Evolutionary conservation across 1,140 invertebrate species (phyloP), one percentile per base, ranked within the genome.

Genomic region (Pseudomyrmex dendroicus): DNA sequence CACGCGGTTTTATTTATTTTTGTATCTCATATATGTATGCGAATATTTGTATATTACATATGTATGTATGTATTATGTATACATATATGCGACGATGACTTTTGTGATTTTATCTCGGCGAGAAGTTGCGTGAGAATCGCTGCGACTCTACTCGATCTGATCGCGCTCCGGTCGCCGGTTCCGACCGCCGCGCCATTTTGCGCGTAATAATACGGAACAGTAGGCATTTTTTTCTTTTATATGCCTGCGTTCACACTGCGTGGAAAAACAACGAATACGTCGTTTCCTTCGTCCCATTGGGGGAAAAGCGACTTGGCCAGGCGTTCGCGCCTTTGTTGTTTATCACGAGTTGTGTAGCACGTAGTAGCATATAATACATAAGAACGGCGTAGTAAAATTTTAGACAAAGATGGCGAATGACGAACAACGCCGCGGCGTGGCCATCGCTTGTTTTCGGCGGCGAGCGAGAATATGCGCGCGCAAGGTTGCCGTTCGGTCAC

Each of bases 401-500:
- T 52, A 52, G 63, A 84, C 63, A 88, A 86, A 70, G 52, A 84
- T 64, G 66, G 85, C 22, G 78, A 59, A 68, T 72, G 67, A 56
- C 63, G 77, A 35, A 63, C 52, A 22, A 35, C 63, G 50, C 22
- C 22, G 54, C 74, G 48, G 78, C 25, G 83, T 46, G 66, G 63
- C 61, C 59, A 57, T 54, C 59, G 50, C 78, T 68, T 57, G 70
- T 76, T 77, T 67, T 85, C 57, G 82, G 61, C 52, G 48, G 20
- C 61, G 46, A 54, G 25, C 61, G 46, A 54, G 54, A 72, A 74
- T 90, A 84, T 90, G 86, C 86, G 89, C 83, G 89, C 89, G 89
- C 89, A 89, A 17, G n/a, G 56, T 35, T 52, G 70, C 63, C 62
- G 56, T 77, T 59, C 84, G 73, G 84, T 87, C 89, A 89, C 89